Conservation (phyloP, 2,113 vertebrate species). For the Prochilodus magdalenae region DNA sequence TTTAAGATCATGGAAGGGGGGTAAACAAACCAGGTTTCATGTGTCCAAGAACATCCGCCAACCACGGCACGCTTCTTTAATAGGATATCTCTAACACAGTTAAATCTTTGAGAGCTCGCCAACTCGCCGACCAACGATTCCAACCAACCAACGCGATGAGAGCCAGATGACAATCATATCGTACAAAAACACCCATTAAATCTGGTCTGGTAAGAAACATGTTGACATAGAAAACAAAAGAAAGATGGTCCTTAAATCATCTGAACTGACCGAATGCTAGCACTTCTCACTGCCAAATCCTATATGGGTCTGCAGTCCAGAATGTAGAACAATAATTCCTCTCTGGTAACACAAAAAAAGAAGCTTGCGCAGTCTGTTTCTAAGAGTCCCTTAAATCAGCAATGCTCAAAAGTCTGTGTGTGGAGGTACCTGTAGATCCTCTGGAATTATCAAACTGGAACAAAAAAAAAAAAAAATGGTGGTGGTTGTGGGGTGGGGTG, state of each 20-base stretch:
- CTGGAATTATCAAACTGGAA: slow-evolving; percentile 73
- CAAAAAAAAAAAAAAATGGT: slow-evolving; percentile 62
- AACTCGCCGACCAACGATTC: slow-evolving; percentile 14
- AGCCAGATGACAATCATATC: slow-evolving; percentile 42
- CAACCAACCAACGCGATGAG: slow-evolving; percentile 26
- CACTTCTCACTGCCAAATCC: slow-evolving; percentile 32
- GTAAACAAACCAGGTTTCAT: slow-evolving; percentile 34
- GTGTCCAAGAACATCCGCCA: slow-evolving; percentile 16
- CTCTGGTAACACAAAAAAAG: slow-evolving; percentile 57
- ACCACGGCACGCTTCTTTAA: slow-evolving; percentile 36
- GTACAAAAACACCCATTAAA: slow-evolving; percentile 57
- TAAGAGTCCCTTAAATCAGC: slow-evolving; percentile 62
- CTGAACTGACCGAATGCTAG: slow-evolving; percentile 24
- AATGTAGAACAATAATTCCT: slow-evolving; percentile 60
- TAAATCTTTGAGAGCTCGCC: slow-evolving; percentile 17
- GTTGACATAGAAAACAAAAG: slow-evolving; percentile 39
- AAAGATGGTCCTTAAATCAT: slow-evolving; percentile 51
- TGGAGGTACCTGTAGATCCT: slow-evolving; percentile 71
- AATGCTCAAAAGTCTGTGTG: slow-evolving; percentile 64
- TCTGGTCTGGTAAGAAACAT: slow-evolving; percentile 55
- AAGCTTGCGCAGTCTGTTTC: slow-evolving; percentile 60
- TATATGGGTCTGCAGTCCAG: slow-evolving; percentile 46
- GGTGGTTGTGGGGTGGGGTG: not conserved
- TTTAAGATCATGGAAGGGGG: slow-evolving; percentile 15
- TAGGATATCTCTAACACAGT: slow-evolving; percentile 45